phyloP scores from a whole-genome alignment of 2,888 invertebrate species.

The Cheilosia urbana region DNA sequence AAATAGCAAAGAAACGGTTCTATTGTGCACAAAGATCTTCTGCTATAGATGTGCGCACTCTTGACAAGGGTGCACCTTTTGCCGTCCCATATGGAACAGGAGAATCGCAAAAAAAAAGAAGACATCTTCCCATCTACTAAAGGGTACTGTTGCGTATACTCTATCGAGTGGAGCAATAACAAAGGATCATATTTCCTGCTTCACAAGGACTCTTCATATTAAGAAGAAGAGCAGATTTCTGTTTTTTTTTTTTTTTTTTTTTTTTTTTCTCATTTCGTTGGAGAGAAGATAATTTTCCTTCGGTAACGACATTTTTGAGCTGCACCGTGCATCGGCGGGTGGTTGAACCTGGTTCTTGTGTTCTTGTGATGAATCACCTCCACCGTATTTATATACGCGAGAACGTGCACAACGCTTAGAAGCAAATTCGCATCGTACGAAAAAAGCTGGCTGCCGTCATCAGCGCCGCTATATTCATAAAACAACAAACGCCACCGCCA shows the following conservation, averaged over 20 bases:
- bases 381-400: no score
- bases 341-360: background rate
- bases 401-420: constrained; percentile 8
- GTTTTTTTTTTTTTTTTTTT: background rate
- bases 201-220: constrained; percentile 49
- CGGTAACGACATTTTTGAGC: constrained; percentile 52
- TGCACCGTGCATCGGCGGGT: constrained; percentile 1
- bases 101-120: background rate
- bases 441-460: constrained; percentile 2
- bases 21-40: constrained; percentile 39
- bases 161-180: constrained; percentile 47
- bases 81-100: constrained; percentile 18
- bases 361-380: constrained; percentile 7
- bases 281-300: constrained; percentile 64
- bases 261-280: constrained; percentile 26
- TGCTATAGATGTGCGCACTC: constrained; percentile 10
- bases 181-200: constrained; percentile 66
- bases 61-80: constrained; percentile 50
- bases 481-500: constrained; percentile 55
- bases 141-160: background rate
- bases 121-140: background rate
- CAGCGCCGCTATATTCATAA: constrained; percentile 14
- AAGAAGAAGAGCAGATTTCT: constrained; percentile 7
- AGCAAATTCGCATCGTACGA: constrained; percentile 9
- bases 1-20: constrained; percentile 31